Evolutionary conservation across 1,140 invertebrate species (phyloP).

Genomic region (Drosophila fuyamai): DNA sequence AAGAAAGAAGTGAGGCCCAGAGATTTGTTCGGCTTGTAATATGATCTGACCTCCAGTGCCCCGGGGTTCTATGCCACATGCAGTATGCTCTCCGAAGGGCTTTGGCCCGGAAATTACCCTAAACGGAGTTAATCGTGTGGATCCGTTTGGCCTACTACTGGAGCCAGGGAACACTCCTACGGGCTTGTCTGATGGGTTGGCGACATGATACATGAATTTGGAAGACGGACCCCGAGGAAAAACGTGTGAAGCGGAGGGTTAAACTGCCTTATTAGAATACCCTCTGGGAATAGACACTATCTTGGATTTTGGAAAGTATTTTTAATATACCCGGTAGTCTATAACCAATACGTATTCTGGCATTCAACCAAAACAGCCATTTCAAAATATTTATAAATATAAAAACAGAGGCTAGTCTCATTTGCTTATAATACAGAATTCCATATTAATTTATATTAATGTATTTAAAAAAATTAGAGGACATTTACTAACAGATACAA

Average conservation of each 20-base stretch:
- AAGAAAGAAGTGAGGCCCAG: conserved; percentile 12
- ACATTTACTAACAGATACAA: too few relatives aligned
- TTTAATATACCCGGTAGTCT: neutral
- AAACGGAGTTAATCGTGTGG: conserved; percentile 48
- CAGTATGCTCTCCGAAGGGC: conserved; percentile 8
- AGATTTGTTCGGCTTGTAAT: conserved; percentile 22
- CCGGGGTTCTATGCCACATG: neutral
- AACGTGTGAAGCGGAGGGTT: conserved; percentile 6
- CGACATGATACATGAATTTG: conserved; percentile 42
- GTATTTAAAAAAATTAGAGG: too few relatives aligned
- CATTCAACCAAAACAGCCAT: too few relatives aligned
- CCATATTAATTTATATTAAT: too few relatives aligned
- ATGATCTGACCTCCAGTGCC: conserved; percentile 5
- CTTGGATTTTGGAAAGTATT: neutral
- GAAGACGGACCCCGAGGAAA: conserved; percentile 1
- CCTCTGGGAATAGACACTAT: neutral
- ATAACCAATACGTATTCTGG: neutral
- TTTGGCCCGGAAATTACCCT: conserved; percentile 41
- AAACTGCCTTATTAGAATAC: neutral
- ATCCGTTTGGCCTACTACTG: conserved; percentile 43
- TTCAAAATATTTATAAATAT: too few relatives aligned
- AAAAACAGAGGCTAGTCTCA: too few relatives aligned
- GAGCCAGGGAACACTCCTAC: conserved; percentile 17
- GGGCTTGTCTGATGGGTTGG: conserved; percentile 19
- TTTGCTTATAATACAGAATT: too few relatives aligned